These are phyloP conservation scores for Oryctes rhinoceros DNA, from an alignment of 1,140 invertebrate species.

Conservation along the genomic window DNA sequence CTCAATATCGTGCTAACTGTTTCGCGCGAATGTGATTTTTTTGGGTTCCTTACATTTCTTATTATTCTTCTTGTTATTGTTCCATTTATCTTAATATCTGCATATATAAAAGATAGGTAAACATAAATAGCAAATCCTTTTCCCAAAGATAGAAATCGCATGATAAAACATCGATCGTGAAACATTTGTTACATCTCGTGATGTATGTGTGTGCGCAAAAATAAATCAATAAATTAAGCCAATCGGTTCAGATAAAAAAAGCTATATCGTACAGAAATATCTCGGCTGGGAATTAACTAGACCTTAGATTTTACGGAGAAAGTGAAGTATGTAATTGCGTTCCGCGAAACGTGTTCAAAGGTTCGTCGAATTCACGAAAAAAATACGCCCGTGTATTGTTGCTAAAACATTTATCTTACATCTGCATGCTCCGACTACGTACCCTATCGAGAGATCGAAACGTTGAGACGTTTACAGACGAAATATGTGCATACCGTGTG, in stretches of 20 bases:
- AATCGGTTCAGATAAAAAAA: background rate
- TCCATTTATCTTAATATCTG: background rate
- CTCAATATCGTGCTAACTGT: too few relatives aligned
- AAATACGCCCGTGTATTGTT: background rate
- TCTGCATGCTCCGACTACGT: background rate
- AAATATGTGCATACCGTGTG: background rate
- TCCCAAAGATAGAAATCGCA: background rate
- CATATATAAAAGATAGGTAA: background rate
- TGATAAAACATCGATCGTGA: background rate
- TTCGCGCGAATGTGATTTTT: too few relatives aligned
- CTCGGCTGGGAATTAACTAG: background rate
- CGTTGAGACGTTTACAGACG: background rate
- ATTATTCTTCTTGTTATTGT: too few relatives aligned
- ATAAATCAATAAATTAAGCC: slow-evolving; percentile 26
- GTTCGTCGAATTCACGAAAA: background rate
- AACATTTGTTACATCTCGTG: background rate
- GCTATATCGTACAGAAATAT: background rate
- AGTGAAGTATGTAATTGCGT: background rate
- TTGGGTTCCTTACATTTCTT: too few relatives aligned
- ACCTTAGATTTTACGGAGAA: background rate
- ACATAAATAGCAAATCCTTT: too few relatives aligned
- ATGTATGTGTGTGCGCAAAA: slow-evolving; percentile 12
- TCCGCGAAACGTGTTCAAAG: slow-evolving; percentile 11
- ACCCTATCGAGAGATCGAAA: background rate
- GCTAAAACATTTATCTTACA: slow-evolving; percentile 32